Percentiles rank a stretch among this genome's conserved stretches.
Conservation (phyloP, 2,888 invertebrate genomes). For the Fragum sueziense region DNA sequence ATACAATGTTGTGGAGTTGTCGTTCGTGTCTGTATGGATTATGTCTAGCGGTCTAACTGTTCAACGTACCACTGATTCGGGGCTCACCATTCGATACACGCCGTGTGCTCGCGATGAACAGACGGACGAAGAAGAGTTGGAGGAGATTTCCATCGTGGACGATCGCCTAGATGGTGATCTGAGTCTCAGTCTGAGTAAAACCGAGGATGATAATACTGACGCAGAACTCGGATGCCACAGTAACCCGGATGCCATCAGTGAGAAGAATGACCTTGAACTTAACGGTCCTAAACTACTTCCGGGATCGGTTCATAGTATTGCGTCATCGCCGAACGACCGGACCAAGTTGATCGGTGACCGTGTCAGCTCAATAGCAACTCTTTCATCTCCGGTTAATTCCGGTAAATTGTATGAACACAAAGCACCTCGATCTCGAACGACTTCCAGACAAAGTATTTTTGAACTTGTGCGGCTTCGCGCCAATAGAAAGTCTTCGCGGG, state of each 20-base stretch:
- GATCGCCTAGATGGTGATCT: slow-evolving; percentile 81
- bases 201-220: slow-evolving; percentile 85
- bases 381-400: slow-evolving; percentile 83
- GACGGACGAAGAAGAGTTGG: slow-evolving; percentile 84
- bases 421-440: slow-evolving; percentile 82
- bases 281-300: slow-evolving; percentile 87
- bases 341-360: slow-evolving; percentile 83
- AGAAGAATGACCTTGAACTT: slow-evolving; percentile 51
- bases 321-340: slow-evolving; percentile 65
- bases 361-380: slow-evolving; percentile 84
- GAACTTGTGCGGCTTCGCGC: slow-evolving; percentile 90
- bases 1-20: background rate
- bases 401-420: slow-evolving; percentile 76
- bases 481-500: slow-evolving; percentile 87
- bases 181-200: slow-evolving; percentile 52
- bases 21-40: slow-evolving; percentile 25
- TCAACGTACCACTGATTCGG: slow-evolving; percentile 65
- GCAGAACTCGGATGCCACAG: slow-evolving; percentile 66
- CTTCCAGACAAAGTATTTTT: slow-evolving; percentile 86
- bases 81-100: slow-evolving; percentile 78
- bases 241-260: slow-evolving; percentile 39
- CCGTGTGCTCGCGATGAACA: slow-evolving; percentile 80
- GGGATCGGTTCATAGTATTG: slow-evolving; percentile 80
- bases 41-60: slow-evolving; percentile 71
- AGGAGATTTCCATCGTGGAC: slow-evolving; percentile 87